Evolutionary conservation across 2,888 invertebrate species (phyloP), one percentile per base, ranked within the genome.

Genomic region (Andrena hattorfiana): DNA sequence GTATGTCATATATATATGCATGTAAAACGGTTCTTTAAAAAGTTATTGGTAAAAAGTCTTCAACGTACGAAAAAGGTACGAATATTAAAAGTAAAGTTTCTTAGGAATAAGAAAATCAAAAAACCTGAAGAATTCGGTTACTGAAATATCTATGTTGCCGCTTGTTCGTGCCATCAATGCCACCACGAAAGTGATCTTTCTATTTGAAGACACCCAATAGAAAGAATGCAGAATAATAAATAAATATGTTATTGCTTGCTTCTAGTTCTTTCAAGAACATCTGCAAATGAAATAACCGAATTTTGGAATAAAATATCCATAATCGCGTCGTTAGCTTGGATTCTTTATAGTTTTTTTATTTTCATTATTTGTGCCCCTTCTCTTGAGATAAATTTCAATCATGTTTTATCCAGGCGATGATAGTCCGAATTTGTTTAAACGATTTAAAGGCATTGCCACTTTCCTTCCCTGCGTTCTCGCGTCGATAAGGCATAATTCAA

Each of bases 1-100:
- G 10, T 54, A 42, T 42, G 63, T 54, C 23, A 13, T 23, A 7
- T 48, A 4, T 54, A 54, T 54, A 54, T 23, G 42, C 62, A 51
- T 51, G 26, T 23, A 13, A 13, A 64, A 42, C 20, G 48, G 60
- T 30, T 48, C 10, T 10, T 60, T 48, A 20, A 60, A 70, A 60
- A 48, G 30, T 54, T 23, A 23, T 60, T 42, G 59, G 35, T 59
- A 56, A 69, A 69, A 59, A 59, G 28, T 60, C 30, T 60, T 26
- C 8, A 26, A 56, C 26, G 20, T 16, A 35, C 13, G n/a, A n/a
- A 60, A 30, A 60, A 30, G 60, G 70, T 60, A 70, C 48, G n/a
- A 60, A 49, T 35, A 59, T 30, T 6, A 28, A 74, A n/a, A 30
- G 13, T 20, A n/a, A 42, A 48, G 59, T 68, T 30, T 5, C 4